Conservation (phyloP, 2,888 invertebrate genomes). For the Crocallis elinguaria region DNA sequence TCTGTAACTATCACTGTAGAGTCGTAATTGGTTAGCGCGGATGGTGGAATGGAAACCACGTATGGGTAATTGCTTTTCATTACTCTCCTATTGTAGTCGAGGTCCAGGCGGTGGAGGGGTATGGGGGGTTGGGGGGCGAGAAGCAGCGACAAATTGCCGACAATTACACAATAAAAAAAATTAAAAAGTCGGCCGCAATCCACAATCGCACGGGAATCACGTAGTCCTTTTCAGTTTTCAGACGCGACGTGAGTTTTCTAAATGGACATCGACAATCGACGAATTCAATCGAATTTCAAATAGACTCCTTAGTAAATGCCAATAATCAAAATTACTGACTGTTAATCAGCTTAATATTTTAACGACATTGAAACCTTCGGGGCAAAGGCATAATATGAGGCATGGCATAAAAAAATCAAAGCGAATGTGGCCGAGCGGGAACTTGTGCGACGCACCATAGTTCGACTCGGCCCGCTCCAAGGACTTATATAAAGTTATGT, state of each 20-base stretch:
- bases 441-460: too few species aligned
- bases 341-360: too few species aligned
- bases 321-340: too few species aligned
- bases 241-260: neutral
- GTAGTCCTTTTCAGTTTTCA: slow-evolving; percentile 4
- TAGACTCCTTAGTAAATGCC: too few species aligned
- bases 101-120: slow-evolving; percentile 45
- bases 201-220: slow-evolving; percentile 17
- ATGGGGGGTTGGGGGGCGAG: slow-evolving; percentile 20
- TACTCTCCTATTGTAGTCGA: slow-evolving; percentile 75
- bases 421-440: too few species aligned
- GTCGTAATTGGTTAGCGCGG: slow-evolving; percentile 41
- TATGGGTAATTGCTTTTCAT: slow-evolving; percentile 84
- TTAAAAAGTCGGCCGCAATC: slow-evolving; percentile 61
- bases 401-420: too few species aligned
- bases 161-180: slow-evolving; percentile 82
- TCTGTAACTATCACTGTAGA: slow-evolving; percentile 39
- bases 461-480: too few species aligned
- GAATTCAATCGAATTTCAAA: too few species aligned
- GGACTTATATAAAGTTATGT: too few species aligned
- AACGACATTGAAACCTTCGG: too few species aligned
- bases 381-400: too few species aligned
- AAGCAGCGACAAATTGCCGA: slow-evolving; percentile 65
- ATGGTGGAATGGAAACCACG: slow-evolving; percentile 69
- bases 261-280: too few species aligned